Evolutionary conservation across 1,140 invertebrate genomes (phyloP).

Genomic region (Holcopasites calliopsidis): DNA sequence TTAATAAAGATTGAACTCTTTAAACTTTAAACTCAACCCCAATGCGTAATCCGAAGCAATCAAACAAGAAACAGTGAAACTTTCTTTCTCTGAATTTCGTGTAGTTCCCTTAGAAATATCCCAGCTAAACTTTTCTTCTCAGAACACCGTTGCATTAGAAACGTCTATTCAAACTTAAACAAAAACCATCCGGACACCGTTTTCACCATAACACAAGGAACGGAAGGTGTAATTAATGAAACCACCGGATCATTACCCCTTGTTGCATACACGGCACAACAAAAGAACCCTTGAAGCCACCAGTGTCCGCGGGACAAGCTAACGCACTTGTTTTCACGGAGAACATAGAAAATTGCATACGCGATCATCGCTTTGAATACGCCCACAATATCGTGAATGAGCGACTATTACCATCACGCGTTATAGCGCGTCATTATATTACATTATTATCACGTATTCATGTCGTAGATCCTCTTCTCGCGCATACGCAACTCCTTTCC

Average conservation of each 20-base stretch:
- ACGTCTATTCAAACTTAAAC: background rate
- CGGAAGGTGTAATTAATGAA: background rate
- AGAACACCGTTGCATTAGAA: background rate
- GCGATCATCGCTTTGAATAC: background rate
- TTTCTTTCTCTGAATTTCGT: background rate
- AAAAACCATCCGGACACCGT: background rate
- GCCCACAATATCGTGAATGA: conserved; percentile 1
- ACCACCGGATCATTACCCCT: background rate
- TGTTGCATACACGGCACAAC: background rate
- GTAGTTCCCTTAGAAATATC: background rate
- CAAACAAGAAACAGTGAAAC: background rate
- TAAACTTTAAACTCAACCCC: background rate
- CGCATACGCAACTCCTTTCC: background rate
- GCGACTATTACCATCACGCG: background rate
- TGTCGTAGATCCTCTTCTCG: background rate
- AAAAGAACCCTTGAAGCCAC: background rate
- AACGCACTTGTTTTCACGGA: background rate
- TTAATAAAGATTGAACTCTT: no score
- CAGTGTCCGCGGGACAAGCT: background rate
- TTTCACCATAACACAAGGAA: background rate
- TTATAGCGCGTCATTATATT: background rate
- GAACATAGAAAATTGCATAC: background rate
- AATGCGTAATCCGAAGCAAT: background rate
- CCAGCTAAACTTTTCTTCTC: background rate
- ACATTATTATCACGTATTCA: conserved; percentile 11